Evolutionary conservation across 2,888 invertebrate genomes (phyloP).

Genomic region (Graphium colonna): DNA sequence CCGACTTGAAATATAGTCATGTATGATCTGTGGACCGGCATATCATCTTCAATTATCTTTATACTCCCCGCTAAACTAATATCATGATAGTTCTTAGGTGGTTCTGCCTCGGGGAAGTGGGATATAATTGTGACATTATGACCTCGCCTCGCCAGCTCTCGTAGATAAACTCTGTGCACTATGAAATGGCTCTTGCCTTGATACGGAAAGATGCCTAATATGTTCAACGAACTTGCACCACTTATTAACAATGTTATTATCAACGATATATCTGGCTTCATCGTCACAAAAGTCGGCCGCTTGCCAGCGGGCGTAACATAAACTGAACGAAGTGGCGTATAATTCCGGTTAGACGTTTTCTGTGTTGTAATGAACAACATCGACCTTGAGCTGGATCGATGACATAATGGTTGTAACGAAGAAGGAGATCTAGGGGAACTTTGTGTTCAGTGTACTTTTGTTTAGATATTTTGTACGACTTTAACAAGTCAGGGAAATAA

Average conservation of each 20-base stretch:
- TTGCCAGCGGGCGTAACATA: constrained; percentile 2
- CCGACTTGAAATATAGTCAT: constrained; percentile 34
- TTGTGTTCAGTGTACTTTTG: too few species aligned
- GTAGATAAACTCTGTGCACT: constrained; percentile 80
- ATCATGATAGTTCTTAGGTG: constrained; percentile 79
- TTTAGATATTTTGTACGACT: too few species aligned
- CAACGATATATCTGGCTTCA: constrained; percentile 35
- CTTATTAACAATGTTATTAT: constrained; percentile 30
- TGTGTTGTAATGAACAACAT: neutral
- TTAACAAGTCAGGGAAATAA: too few species aligned
- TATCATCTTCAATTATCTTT: constrained; percentile 41
- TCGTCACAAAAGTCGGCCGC: constrained; percentile 27
- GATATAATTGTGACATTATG: constrained; percentile 85
- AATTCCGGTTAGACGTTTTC: neutral
- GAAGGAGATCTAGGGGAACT: too few species aligned
- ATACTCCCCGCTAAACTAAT: constrained; percentile 66
- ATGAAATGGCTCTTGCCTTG: constrained; percentile 85
- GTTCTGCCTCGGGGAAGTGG: constrained; percentile 77
- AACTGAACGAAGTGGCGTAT: constrained; percentile 14
- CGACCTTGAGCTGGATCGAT: too few species aligned
- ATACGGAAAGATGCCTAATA: constrained; percentile 84
- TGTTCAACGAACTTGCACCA: constrained; percentile 50
- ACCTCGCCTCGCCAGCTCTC: constrained; percentile 80
- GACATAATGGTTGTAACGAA: too few species aligned
- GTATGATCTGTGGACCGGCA: constrained; percentile 42